These are phyloP conservation scores for Chaetura pelagica DNA, from an alignment of 2,113 vertebrate species.

Conservation along the genomic window DNA sequence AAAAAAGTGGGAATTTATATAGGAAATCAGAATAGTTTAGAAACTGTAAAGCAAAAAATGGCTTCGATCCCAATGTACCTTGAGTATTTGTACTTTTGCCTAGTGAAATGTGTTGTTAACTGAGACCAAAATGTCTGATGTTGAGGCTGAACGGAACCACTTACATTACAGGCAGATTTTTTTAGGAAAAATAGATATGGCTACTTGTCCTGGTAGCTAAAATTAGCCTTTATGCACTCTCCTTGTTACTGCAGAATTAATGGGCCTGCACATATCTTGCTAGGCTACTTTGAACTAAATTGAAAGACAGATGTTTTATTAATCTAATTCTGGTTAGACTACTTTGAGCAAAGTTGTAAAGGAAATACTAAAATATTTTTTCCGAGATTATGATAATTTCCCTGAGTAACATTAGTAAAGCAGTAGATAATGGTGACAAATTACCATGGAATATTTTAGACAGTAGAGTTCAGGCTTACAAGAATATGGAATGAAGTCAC, in stretches of 20 bases:
- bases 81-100: not conserved
- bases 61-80: not conserved
- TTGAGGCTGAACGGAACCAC: not conserved
- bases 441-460: conserved; percentile 22
- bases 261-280: not conserved
- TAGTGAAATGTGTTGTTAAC: not conserved
- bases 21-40: not conserved
- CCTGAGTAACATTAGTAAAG: conserved; percentile 21
- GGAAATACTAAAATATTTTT: conserved; percentile 32
- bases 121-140: not conserved
- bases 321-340: conserved; percentile 58
- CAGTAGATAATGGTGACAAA: conserved; percentile 34
- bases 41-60: not conserved
- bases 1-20: not conserved
- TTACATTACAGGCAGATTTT: not conserved
- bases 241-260: conserved; percentile 35
- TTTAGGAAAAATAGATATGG: not conserved
- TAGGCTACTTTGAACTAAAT: conserved; percentile 40
- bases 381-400: conserved; percentile 29
- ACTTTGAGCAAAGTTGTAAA: conserved; percentile 46
- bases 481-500: conserved; percentile 22
- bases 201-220: not conserved
- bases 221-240: not conserved
- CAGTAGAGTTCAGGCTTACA: conserved; percentile 6
- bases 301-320: conserved; percentile 44